Percentiles rank a stretch among this genome's conserved stretches.
Evolutionary conservation across 1,140 invertebrate genomes (phyloP).

Genomic region (Chironomus striatipennis): DNA sequence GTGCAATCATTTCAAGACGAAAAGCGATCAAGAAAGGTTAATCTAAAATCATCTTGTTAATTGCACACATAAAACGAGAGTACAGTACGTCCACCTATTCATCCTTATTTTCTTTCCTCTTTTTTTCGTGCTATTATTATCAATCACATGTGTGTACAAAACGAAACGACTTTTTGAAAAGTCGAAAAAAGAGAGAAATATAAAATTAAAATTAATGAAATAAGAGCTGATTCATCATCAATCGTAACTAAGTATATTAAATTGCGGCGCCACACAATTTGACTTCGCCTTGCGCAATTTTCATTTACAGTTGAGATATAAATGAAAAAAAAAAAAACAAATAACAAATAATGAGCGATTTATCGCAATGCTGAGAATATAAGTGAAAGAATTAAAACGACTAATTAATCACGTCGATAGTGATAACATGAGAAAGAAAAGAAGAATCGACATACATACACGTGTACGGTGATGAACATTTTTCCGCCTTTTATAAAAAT

Average conservation of each 20-base stretch:
- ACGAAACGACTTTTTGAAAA: not conserved
- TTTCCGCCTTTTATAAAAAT: not conserved
- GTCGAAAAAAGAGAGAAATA: not conserved
- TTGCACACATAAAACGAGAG: too few relatives aligned
- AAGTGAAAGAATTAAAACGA: not conserved
- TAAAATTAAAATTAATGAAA: not conserved
- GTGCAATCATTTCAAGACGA: too few relatives aligned
- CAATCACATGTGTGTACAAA: not conserved
- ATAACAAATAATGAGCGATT: conserved; percentile 1
- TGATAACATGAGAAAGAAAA: not conserved
- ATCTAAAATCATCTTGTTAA: too few relatives aligned
- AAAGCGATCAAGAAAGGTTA: too few relatives aligned
- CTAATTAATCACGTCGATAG: conserved; percentile 19
- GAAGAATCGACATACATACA: not conserved
- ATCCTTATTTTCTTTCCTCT: not conserved
- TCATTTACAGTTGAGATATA: not conserved
- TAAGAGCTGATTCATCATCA: conserved; percentile 12
- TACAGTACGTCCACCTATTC: too few relatives aligned
- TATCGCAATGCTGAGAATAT: not conserved
- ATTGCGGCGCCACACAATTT: conserved; percentile 11
- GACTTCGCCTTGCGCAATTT: not conserved
- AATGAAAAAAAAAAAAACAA: not conserved
- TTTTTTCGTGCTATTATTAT: not conserved
- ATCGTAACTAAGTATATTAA: not conserved
- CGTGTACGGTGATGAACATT: not conserved